Percentiles rank a stretch among this genome's conserved stretches.
These are phyloP conservation scores for Cossypha niveicapilla DNA, from an alignment of 2,797 vertebrate species.

Conservation along the genomic window DNA sequence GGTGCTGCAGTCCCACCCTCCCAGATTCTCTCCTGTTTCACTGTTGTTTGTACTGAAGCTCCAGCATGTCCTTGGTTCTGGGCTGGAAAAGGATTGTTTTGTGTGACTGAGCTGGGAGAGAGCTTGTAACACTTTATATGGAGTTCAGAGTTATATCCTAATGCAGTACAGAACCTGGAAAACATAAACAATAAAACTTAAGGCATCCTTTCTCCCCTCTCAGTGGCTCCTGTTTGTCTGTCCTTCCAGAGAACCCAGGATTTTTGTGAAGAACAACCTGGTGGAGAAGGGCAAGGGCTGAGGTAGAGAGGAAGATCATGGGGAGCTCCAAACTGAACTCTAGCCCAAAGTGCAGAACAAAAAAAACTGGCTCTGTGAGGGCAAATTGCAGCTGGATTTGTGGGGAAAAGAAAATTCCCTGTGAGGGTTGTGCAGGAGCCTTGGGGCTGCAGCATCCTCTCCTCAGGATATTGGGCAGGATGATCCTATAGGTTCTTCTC, in stretches of 20 bases:
- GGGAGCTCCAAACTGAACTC: background rate
- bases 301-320: too few species aligned
- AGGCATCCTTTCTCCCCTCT: background rate
- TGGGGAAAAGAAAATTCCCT: background rate
- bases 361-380: background rate
- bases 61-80: background rate
- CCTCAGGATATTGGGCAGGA: background rate
- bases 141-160: background rate
- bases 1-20: background rate
- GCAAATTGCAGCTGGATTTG: background rate
- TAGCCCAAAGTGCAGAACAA: accelerated
- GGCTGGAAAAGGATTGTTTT: background rate
- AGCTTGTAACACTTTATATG: background rate
- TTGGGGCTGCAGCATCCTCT: background rate
- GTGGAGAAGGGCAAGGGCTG: background rate
- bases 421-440: background rate
- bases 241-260: background rate
- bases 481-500: background rate
- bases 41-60: background rate
- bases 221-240: background rate
- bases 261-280: background rate
- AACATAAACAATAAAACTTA: background rate
- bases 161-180: background rate
- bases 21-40: background rate
- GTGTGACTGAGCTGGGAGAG: background rate